Base-by-base conservation (phyloP, 2,113 vertebrate genomes). In the Bos indicus region DNA sequence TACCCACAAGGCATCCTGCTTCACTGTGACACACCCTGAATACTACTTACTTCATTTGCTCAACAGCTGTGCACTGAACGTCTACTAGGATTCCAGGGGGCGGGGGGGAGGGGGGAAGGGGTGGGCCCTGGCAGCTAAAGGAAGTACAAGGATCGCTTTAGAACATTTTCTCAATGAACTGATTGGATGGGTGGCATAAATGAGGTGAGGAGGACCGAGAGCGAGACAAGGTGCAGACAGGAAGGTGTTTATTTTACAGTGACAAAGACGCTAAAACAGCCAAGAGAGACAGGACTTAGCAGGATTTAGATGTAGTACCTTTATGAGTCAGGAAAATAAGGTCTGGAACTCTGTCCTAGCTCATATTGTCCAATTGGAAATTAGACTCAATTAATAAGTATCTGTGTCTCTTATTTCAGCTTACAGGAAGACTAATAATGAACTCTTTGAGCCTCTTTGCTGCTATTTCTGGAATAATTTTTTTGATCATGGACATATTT, bases 401-500 rank as follows among this genome's bases (percentile, higher is more conserved):
- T 95, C 16, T 64, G 4, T 80, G 46, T 59, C 48, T 97, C 87
- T 77, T 81, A 13, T 96, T 98, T 86, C 90, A 98, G 98, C 54
- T 96, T 84, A 98, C 74, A 94, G 97, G 64, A 0, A 98, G 97
- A 90, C 56, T 95, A 6, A 59, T 94, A 71, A 96, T 97, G 93
- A 98, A 87, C 71, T 97, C 98, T 17, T 3, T 97, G 48, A 98
- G 98, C 62, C 98, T 98, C 84, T 97, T 98, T 46, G 78, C 95
- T 60, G 97, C 98, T 86, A 97, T 97, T 88, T 92, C 94, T 85
- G 98, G 98, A 48, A 96, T 97, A 51, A 98, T 98, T 71, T 77
- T 98, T 85, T 91, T 96, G 85, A 87, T 98, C 90, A 97, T 98
- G 93, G 98, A 98, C 56, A 97, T 98, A 98, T 92, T 98, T 92